phyloP scores from a whole-genome alignment of 2,797 vertebrate genomes.

The Coregonus sp. region DNA sequence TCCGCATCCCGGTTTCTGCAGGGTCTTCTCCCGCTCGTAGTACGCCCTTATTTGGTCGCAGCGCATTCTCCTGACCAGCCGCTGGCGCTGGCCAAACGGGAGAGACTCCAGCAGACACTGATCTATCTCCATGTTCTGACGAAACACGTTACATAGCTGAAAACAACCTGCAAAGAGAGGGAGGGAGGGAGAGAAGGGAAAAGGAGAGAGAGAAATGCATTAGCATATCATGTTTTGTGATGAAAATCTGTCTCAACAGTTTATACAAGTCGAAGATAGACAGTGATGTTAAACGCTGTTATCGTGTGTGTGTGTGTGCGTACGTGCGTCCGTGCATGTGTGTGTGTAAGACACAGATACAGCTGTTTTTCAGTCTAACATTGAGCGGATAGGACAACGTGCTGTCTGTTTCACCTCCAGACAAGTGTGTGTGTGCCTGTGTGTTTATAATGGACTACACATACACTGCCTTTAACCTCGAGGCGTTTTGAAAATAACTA shows the following conservation, averaged over 20 bases:
- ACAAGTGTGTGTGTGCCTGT: slow-evolving; percentile 16
- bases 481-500: slow-evolving; percentile 28
- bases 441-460: slow-evolving; percentile 32
- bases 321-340: too few species aligned
- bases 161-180: slow-evolving; percentile 84
- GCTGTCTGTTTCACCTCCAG: slow-evolving; percentile 24
- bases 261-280: background rate
- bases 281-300: background rate
- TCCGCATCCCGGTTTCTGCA: slow-evolving; percentile 79
- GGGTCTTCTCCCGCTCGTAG: slow-evolving; percentile 87
- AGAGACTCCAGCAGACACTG: slow-evolving; percentile 98
- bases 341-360: background rate
- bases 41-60: slow-evolving; percentile 93
- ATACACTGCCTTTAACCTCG: slow-evolving; percentile 46
- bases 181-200: background rate
- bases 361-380: slow-evolving; percentile 14
- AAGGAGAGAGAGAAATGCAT: background rate
- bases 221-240: background rate
- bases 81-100: slow-evolving; percentile 90
- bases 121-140: slow-evolving; percentile 99
- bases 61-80: slow-evolving; percentile 93
- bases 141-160: slow-evolving; percentile 97
- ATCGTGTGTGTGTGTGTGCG: too few species aligned
- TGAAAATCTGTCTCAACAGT: background rate
- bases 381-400: slow-evolving; percentile 6